Evolutionary conservation across 2,113 vertebrate species (phyloP).

Genomic region (Anguilla rostrata): DNA sequence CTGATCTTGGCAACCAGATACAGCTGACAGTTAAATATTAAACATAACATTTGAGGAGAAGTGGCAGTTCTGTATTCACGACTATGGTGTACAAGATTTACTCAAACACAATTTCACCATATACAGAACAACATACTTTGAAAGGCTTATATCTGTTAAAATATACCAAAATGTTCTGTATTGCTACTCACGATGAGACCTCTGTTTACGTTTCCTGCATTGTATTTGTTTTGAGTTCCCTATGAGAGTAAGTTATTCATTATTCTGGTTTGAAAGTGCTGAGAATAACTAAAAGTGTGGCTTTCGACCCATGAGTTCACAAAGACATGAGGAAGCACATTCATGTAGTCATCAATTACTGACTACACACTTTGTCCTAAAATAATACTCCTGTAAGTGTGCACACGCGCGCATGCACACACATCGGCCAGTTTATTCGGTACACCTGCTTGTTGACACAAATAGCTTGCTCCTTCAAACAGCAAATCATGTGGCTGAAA

Average conservation of each 20-base stretch:
- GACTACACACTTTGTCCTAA: background rate
- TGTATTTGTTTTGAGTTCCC: background rate
- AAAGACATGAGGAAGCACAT: background rate
- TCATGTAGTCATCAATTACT: background rate
- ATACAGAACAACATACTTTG: background rate
- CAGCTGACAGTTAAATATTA: conserved; percentile 23
- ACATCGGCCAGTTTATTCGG: background rate
- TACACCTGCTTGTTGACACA: no score
- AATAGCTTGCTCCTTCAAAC: no score
- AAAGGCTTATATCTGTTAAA: no score
- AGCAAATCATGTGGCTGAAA: no score
- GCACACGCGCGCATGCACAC: background rate
- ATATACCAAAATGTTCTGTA: no score
- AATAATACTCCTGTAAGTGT: background rate
- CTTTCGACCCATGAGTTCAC: background rate
- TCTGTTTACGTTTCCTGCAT: no score
- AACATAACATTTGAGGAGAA: background rate
- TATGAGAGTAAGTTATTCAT: background rate
- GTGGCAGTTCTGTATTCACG: background rate
- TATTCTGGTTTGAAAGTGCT: background rate
- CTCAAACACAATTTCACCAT: background rate
- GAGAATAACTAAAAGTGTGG: background rate
- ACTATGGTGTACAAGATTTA: background rate
- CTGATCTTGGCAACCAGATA: background rate
- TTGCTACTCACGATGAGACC: no score